Conservation (phyloP, 2,113 vertebrate species). For the Hippopotamus amphibius region DNA sequence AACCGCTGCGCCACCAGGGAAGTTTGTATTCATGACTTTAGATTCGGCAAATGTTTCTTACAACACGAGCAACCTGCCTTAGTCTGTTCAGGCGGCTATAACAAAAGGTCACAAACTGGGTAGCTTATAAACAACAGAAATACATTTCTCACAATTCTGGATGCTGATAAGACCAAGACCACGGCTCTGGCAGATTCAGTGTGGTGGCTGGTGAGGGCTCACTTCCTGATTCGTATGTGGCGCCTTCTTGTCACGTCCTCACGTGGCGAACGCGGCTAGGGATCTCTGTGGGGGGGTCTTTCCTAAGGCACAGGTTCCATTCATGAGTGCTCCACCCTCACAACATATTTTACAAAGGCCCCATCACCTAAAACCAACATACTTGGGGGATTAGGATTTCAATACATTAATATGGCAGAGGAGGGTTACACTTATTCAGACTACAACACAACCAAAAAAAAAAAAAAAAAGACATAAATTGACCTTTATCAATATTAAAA, state of each 20-base stretch:
- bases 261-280: background rate
- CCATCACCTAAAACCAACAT: background rate
- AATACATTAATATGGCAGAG: background rate
- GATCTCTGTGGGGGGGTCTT: background rate
- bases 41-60: background rate
- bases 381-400: background rate
- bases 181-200: background rate
- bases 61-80: background rate
- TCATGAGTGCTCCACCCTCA: background rate
- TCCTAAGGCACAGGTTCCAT: background rate
- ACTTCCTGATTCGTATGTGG: background rate
- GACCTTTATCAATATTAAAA: background rate
- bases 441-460: background rate
- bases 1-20: no score
- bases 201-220: background rate
- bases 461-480: background rate
- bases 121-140: background rate
- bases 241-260: background rate
- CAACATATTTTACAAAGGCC: background rate
- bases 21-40: background rate
- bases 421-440: background rate
- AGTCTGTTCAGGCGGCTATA: background rate
- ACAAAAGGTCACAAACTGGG: background rate
- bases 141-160: background rate
- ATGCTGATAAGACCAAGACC: background rate